Base-by-base conservation (phyloP, 1,140 invertebrate genomes). In the Nephila pilipes region DNA sequence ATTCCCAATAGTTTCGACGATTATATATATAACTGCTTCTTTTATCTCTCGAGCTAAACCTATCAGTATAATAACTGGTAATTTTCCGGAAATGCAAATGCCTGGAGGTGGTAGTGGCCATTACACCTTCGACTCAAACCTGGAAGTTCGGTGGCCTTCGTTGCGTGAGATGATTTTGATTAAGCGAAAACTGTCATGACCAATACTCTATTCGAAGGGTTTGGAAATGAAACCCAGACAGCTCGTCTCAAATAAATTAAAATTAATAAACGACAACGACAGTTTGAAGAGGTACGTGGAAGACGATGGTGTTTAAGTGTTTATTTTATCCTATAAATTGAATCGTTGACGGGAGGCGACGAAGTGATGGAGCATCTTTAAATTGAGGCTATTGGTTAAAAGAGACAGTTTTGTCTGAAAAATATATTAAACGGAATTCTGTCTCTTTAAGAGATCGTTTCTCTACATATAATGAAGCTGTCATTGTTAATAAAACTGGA, bases 201-300 rank as follows among this genome's bases (percentile, higher is more conserved):
- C 60, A 88, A 88, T 75, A 69, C n/a, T 57, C 25, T 38, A 69
- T 65, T 75, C 60, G 38, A 14, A 4, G 38, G 22, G 6, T 5
- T 46, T n/a, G 38, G 38, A 85, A 85, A 85, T 85, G 83, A 58
- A 85, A 88, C 60, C 38, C 18, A 88, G 87, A 88, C 87, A 88
- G 87, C 87, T 75, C 87, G 87, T 69, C 87, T 54, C 60, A 65
- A 88, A 88, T 69, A 88, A 88, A 88, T 88, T 88, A 88, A 88
- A 88, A 88, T 69, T 88, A 88, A 88, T 88, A 88, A 88, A 75
- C 63, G 87, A 5, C 57, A 85, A 25, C n/a, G 57, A 60, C 57
- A 60, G 38, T 46, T 58, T 54, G 87, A 55, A 88, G 63, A 75
- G 60, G 60, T 25, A 25, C 22, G 22, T 25, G 60, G 36, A 58